Percentiles rank a stretch among this genome's conserved stretches.
phyloP scores from a whole-genome alignment of 2,113 vertebrate species.

The Jaculus jaculus region DNA sequence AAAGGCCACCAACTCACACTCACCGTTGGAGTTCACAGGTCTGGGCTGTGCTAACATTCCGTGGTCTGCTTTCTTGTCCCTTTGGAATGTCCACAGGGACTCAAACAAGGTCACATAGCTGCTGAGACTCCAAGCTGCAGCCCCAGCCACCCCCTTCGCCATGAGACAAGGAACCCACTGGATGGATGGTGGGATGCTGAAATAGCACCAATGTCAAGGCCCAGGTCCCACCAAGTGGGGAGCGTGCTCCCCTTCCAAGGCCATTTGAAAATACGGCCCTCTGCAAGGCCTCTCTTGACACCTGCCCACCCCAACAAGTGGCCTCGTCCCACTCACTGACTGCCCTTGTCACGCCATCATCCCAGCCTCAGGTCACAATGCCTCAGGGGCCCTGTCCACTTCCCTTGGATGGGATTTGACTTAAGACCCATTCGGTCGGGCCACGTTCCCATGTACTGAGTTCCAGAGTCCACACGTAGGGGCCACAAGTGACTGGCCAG shows the following conservation, averaged over 20 bases:
- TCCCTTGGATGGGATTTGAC: neutral
- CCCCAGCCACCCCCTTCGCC: neutral
- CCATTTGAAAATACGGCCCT: neutral
- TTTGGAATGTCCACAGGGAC: neutral
- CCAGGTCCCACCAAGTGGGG: rapidly evolving
- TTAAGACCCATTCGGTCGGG: rapidly evolving
- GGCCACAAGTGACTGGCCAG: neutral
- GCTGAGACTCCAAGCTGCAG: neutral
- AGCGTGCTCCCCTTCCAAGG: rapidly evolving
- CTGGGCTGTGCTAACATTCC: rapidly evolving
- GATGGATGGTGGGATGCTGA: neutral
- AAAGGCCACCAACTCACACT: too few species aligned
- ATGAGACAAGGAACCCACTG: neutral
- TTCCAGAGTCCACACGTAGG: neutral
- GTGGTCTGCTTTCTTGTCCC: neutral
- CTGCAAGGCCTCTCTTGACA: neutral
- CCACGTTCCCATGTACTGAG: neutral
- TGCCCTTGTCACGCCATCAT: rapidly evolving
- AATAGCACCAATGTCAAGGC: rapidly evolving
- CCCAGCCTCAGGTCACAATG: neutral
- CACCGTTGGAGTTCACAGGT: rapidly evolving
- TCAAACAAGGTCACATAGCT: neutral
- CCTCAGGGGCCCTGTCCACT: neutral
- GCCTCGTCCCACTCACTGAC: neutral
- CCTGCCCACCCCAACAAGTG: neutral